A percentile compares a stretch with the other conserved stretches of the same genome.
These are phyloP conservation scores for Drosophila robusta DNA, from an alignment of 2,888 invertebrate species.

Conservation along the genomic window DNA sequence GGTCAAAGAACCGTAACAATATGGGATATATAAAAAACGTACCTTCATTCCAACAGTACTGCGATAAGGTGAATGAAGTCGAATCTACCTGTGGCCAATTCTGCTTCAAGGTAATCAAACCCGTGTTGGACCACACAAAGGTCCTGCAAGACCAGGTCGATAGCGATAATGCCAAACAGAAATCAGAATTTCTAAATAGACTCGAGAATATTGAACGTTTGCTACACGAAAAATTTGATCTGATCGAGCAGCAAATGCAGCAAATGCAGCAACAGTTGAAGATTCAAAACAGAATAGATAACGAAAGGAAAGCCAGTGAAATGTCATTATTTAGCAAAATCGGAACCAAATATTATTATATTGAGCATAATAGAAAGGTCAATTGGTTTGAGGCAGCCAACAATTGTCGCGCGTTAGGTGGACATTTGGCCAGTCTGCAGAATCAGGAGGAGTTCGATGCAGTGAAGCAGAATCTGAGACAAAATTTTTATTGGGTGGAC, in stretches of 20 bases:
- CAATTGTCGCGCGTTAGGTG: background rate
- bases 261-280: background rate
- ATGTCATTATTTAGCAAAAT: slow-evolving; percentile 2
- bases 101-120: slow-evolving; percentile 8
- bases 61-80: background rate
- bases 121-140: background rate
- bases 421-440: slow-evolving; percentile 9
- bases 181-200: background rate
- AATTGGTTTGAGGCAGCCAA: slow-evolving; percentile 6
- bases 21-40: too few species aligned
- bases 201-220: background rate
- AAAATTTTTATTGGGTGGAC: slow-evolving; percentile 13
- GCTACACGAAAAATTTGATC: background rate
- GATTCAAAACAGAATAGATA: background rate
- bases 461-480: background rate
- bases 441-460: background rate
- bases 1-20: background rate
- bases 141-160: background rate
- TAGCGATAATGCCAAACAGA: background rate
- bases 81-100: slow-evolving; percentile 2
- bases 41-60: background rate
- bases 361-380: background rate
- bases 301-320: too few species aligned
- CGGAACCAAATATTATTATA: slow-evolving; percentile 14
- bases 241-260: background rate